Conservation (phyloP, 2,888 invertebrate genomes). For the Conistra vaccinii region DNA sequence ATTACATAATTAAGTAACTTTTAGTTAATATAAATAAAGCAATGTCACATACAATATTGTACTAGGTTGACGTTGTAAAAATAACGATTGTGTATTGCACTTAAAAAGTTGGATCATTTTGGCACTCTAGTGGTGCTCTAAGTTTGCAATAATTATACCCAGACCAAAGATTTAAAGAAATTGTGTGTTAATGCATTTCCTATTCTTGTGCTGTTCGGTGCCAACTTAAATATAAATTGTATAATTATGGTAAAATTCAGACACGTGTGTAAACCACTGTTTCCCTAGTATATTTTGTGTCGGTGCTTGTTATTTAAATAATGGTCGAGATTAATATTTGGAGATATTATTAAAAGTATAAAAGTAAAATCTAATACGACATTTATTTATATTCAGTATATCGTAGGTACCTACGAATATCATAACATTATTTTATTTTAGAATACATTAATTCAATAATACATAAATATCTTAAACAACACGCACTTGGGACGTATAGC, state of each 20-base stretch:
- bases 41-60: conserved; percentile 67
- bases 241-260: conserved; percentile 70
- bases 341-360: conserved; percentile 69
- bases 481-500: neutral
- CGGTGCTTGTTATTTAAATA: conserved; percentile 73
- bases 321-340: conserved; percentile 73
- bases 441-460: neutral
- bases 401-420: conserved; percentile 1
- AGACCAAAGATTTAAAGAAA: conserved; percentile 85
- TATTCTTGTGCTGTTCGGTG: conserved; percentile 80
- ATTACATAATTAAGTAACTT: conserved; percentile 73
- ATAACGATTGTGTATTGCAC: conserved; percentile 62
- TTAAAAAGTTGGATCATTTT: conserved; percentile 57
- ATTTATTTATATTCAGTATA: conserved; percentile 46
- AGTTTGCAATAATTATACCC: conserved; percentile 80
- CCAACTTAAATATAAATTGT: conserved; percentile 76
- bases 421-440: conserved; percentile 1
- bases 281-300: conserved; percentile 69
- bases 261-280: conserved; percentile 71
- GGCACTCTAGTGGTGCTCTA: conserved; percentile 69
- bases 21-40: conserved; percentile 62
- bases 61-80: conserved; percentile 67
- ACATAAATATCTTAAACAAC: neutral
- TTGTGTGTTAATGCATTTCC: conserved; percentile 77
- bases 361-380: conserved; percentile 45